Percentiles rank a stretch among this genome's conserved stretches.
Conservation (phyloP, 1,140 invertebrate species). For the Holcopasites calliopsidis region DNA sequence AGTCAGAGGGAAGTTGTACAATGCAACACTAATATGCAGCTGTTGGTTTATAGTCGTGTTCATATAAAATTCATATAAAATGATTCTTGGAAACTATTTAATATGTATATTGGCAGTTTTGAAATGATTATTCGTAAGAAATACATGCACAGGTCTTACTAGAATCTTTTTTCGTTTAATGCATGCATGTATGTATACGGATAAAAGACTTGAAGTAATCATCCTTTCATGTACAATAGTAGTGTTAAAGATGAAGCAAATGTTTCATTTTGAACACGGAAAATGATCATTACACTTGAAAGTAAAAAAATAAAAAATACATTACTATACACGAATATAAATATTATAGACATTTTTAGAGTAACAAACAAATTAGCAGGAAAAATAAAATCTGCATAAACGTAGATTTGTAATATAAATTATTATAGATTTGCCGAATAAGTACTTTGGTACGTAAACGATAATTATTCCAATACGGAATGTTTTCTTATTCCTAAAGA, state of each 20-base stretch:
- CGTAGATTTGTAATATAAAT: conserved; percentile 8
- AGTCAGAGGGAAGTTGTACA: conserved; percentile 19
- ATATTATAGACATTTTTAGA: neutral
- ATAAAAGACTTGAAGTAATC: conserved; percentile 31
- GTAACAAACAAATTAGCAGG: neutral
- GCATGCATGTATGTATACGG: conserved; percentile 24
- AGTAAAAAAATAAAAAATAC: too few species aligned
- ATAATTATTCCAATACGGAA: conserved; percentile 43
- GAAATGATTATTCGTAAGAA: conserved; percentile 29
- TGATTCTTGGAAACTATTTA: conserved; percentile 36
- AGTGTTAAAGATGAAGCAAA: conserved; percentile 15
- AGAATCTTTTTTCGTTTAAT: conserved; percentile 25
- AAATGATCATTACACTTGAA: neutral
- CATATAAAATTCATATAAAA: conserved; percentile 58
- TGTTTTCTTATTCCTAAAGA: conserved; percentile 46
- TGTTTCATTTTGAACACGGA: neutral
- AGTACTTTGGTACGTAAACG: neutral
- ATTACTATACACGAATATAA: neutral
- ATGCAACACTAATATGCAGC: conserved; percentile 21
- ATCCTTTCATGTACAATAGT: conserved; percentile 35
- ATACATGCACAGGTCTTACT: conserved; percentile 25
- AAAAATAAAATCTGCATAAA: neutral
- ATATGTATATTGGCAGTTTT: conserved; percentile 34
- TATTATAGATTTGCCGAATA: conserved; percentile 17
- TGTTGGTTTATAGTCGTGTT: conserved; percentile 20